Evolutionary conservation across 2,797 vertebrate genomes (phyloP).

Genomic region (Percopsis omiscomaycus): DNA sequence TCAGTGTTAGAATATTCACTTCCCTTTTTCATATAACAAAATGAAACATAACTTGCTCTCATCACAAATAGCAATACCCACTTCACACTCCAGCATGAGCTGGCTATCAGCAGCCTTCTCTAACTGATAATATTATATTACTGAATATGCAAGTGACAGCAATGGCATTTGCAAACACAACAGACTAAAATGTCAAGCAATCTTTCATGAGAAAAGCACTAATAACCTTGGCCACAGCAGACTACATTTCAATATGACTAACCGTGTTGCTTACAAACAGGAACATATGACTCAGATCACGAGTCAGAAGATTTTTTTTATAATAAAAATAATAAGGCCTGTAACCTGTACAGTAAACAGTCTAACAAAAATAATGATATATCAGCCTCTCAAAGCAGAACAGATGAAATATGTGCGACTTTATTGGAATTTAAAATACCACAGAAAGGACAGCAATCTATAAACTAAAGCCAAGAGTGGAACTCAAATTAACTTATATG

Average conservation of each 20-base stretch:
- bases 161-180: conserved; percentile 23
- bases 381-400: not conserved
- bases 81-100: conserved; percentile 8
- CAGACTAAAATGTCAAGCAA: conserved; percentile 11
- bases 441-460: not conserved
- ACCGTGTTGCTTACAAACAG: conserved; percentile 24
- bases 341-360: too few species aligned
- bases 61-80: not conserved
- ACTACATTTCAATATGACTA: conserved; percentile 33
- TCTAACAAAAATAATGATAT: too few species aligned
- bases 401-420: not conserved
- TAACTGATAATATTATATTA: not conserved
- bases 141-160: conserved; percentile 11
- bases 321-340: too few species aligned
- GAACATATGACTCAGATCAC: conserved; percentile 35
- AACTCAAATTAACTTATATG: conserved; percentile 22
- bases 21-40: conserved; percentile 20
- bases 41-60: conserved; percentile 10
- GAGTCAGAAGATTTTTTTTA: conserved; percentile 2
- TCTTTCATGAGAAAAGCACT: conserved; percentile 19
- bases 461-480: conserved; percentile 5
- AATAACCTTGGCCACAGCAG: conserved; percentile 15
- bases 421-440: not conserved
- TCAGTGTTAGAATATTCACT: conserved; percentile 14
- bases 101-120: not conserved